phyloP scores from a whole-genome alignment of 2,888 invertebrate species.

The Netelia fuscicornis region DNA sequence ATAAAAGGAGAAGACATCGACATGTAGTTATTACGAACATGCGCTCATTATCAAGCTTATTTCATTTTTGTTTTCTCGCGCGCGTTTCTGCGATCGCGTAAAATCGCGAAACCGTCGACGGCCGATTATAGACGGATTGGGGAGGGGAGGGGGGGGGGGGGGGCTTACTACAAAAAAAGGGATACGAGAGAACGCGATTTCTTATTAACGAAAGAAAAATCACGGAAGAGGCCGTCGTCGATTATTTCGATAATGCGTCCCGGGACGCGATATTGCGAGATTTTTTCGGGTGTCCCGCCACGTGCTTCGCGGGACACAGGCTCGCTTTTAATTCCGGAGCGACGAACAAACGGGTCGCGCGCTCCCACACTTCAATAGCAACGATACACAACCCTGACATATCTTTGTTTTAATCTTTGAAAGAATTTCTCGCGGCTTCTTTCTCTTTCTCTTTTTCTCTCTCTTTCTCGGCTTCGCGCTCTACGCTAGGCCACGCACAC shows the following conservation, averaged over 20 bases:
- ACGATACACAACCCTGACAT: constrained; percentile 46
- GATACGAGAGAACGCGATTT: constrained; percentile 13
- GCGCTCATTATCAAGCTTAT: constrained; percentile 36
- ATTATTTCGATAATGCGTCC: constrained; percentile 23
- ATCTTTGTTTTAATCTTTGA: constrained; percentile 58
- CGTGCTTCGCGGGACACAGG: constrained; percentile 38
- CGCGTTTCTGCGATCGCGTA: constrained; percentile 20
- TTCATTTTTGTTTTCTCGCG: background rate
- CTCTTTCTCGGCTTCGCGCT: constrained; percentile 45
- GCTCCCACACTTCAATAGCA: constrained; percentile 34
- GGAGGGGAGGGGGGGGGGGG: too few relatives aligned
- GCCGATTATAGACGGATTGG: background rate
- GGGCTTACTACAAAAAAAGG: too few relatives aligned
- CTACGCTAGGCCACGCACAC: constrained; percentile 56
- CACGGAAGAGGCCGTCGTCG: constrained; percentile 32
- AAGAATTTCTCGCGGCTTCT: constrained; percentile 34
- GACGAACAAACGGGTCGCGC: background rate
- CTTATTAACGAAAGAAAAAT: constrained; percentile 29
- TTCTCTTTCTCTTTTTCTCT: constrained; percentile 31
- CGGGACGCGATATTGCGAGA: constrained; percentile 10
- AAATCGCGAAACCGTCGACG: constrained; percentile 25
- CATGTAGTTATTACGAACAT: constrained; percentile 33
- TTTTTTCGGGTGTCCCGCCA: constrained; percentile 34
- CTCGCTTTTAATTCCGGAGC: constrained; percentile 10
- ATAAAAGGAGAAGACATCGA: constrained; percentile 40